A percentile compares a stretch with the other conserved stretches of the same genome.
These are phyloP conservation scores for Sturmia bella DNA, from an alignment of 2,888 invertebrate genomes.

Conservation along the genomic window DNA sequence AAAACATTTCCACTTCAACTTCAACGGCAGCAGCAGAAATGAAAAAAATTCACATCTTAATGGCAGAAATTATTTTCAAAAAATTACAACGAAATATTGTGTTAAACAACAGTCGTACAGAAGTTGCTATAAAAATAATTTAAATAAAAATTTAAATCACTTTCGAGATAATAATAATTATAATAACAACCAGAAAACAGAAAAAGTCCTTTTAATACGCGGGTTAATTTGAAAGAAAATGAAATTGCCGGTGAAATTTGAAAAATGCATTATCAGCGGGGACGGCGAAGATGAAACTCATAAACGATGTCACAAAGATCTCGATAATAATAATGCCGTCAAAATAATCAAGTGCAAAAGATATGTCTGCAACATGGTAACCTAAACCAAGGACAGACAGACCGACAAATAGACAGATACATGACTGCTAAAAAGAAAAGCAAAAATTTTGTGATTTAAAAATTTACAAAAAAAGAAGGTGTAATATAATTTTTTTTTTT, in stretches of 20 bases:
- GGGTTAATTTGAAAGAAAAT: constrained; percentile 53
- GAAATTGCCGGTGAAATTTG: constrained; percentile 72
- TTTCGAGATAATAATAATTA: constrained; percentile 56
- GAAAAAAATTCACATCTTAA: constrained; percentile 58
- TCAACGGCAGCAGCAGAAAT: constrained; percentile 9
- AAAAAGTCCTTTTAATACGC: constrained; percentile 15
- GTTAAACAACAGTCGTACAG: constrained; percentile 14
- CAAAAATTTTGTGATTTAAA: constrained; percentile 52
- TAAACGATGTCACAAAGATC: constrained; percentile 67
- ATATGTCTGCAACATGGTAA: constrained; percentile 71
- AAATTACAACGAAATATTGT: constrained; percentile 26
- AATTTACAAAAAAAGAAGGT: constrained; percentile 30
- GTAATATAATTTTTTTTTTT: constrained; percentile 50
- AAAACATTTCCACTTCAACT: constrained; percentile 31
- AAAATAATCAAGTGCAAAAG: constrained; percentile 70
- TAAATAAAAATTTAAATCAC: constrained; percentile 58
- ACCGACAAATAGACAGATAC: not conserved
- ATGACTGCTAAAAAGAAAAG: not conserved
- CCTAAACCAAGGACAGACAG: constrained; percentile 57
- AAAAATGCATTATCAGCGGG: constrained; percentile 79
- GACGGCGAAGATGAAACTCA: constrained; percentile 80
- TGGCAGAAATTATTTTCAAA: constrained; percentile 55
- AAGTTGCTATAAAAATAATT: constrained; percentile 39
- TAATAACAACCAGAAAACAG: constrained; percentile 8
- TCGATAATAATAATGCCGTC: constrained; percentile 45